Percentiles rank a stretch among this genome's conserved stretches.
Evolutionary conservation across 2,113 vertebrate genomes (phyloP).

Genomic region (Turnix velox): DNA sequence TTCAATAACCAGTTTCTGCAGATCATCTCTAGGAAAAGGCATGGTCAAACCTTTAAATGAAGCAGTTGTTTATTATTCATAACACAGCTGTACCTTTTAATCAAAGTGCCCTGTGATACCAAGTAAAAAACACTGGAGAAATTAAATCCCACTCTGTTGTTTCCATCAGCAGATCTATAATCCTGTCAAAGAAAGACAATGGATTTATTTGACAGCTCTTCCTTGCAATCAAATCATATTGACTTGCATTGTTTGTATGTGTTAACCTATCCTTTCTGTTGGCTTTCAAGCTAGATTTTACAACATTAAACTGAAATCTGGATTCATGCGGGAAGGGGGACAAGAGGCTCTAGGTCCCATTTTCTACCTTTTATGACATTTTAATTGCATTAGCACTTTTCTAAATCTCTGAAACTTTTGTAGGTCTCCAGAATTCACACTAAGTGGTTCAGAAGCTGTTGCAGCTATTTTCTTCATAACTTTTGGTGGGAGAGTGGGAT

Average conservation of each 20-base stretch:
- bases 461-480: background rate
- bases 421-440: background rate
- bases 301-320: background rate
- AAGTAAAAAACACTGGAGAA: background rate
- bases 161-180: background rate
- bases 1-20: background rate
- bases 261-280: background rate
- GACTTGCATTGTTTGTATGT: background rate
- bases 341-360: background rate
- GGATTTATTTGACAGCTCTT: background rate
- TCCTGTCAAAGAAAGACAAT: background rate
- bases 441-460: background rate
- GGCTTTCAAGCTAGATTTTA: background rate
- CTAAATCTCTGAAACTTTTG: background rate
- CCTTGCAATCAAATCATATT: background rate
- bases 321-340: background rate
- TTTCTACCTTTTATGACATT: background rate
- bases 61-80: background rate
- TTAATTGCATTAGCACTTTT: background rate
- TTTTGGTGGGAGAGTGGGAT: too few relatives aligned
- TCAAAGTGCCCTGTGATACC: background rate
- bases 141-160: background rate
- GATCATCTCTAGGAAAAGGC: background rate
- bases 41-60: background rate
- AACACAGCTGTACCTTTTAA: constrained; percentile 23